These are phyloP conservation scores for Mugil cephalus DNA, from an alignment of 2,113 vertebrate genomes.

Conservation along the genomic window DNA sequence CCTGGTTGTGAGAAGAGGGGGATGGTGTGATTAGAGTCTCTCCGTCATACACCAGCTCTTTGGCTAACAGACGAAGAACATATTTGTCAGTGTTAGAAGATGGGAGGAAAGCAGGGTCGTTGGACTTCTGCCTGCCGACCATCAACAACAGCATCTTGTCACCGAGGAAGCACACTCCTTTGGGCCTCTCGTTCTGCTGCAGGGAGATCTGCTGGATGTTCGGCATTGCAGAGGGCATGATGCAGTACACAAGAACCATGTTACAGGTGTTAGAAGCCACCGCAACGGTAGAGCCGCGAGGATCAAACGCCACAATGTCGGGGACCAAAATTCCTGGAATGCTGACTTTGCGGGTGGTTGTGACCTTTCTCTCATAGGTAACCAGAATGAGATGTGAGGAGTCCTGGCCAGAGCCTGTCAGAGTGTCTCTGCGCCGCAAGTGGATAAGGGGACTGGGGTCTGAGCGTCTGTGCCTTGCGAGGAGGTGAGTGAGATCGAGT, in stretches of 20 bases:
- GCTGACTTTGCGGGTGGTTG: slow-evolving; percentile 89
- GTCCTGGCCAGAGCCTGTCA: slow-evolving; percentile 91
- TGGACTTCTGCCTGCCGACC: slow-evolving; percentile 90
- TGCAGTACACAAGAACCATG: slow-evolving; percentile 90
- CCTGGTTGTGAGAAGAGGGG: slow-evolving; percentile 55
- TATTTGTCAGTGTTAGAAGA: slow-evolving; percentile 94
- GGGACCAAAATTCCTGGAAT: slow-evolving; percentile 96
- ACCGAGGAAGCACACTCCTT: slow-evolving; percentile 93
- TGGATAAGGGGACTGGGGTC: slow-evolving; percentile 89
- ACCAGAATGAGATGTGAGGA: slow-evolving; percentile 94
- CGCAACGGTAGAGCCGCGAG: slow-evolving; percentile 85
- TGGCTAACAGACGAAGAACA: slow-evolving; percentile 84
- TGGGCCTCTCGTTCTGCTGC: slow-evolving; percentile 91
- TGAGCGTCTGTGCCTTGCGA: slow-evolving; percentile 81
- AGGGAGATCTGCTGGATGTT: slow-evolving; percentile 93
- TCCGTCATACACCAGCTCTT: slow-evolving; percentile 84
- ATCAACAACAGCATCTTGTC: slow-evolving; percentile 90
- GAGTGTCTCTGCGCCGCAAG: slow-evolving; percentile 86
- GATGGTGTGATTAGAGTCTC: slow-evolving; percentile 53
- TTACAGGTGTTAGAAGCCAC: slow-evolving; percentile 94
- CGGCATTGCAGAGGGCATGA: slow-evolving; percentile 87
- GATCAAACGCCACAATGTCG: slow-evolving; percentile 92
- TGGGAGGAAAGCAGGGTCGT: slow-evolving; percentile 90
- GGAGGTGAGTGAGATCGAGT: slow-evolving; percentile 90
- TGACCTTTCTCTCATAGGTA: slow-evolving; percentile 90